These are phyloP conservation scores for Yponomeuta sedellus DNA, from an alignment of 2,888 invertebrate species.

Conservation along the genomic window DNA sequence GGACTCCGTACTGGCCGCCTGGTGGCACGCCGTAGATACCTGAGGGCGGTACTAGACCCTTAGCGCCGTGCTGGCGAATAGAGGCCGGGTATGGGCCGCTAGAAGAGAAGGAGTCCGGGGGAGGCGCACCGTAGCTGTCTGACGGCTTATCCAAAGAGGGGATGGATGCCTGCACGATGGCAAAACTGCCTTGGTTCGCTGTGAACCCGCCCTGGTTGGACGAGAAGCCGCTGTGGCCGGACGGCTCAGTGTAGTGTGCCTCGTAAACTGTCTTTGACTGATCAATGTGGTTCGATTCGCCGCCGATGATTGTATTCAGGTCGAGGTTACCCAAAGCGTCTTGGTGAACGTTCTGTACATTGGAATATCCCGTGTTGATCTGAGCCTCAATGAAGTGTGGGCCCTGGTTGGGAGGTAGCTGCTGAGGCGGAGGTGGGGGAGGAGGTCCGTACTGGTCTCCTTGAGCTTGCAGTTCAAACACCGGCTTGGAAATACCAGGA, in stretches of 20 bases:
- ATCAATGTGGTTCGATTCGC: conserved; percentile 65
- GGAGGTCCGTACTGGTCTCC: conserved; percentile 51
- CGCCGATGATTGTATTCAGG: conserved; percentile 59
- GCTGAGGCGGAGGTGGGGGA: conserved; percentile 32
- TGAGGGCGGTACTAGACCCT: conserved; percentile 77
- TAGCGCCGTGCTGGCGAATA: conserved; percentile 59
- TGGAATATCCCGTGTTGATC: conserved; percentile 57
- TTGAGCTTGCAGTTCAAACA: conserved; percentile 29
- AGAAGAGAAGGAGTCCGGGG: conserved; percentile 58
- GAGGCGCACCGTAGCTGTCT: conserved; percentile 62
- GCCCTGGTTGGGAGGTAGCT: conserved; percentile 33
- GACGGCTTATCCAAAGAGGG: conserved; percentile 30
- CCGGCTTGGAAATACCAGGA: conserved; percentile 77
- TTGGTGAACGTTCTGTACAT: conserved; percentile 62
- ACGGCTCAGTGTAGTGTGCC: conserved; percentile 63
- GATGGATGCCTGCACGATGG: neutral
- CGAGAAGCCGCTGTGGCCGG: neutral
- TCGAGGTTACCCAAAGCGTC: conserved; percentile 63
- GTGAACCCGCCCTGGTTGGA: neutral
- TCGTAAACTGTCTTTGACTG: conserved; percentile 70
- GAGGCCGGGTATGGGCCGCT: conserved; percentile 52
- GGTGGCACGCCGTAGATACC: conserved; percentile 79
- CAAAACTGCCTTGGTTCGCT: neutral
- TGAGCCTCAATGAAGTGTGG: conserved; percentile 44
- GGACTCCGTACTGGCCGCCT: conserved; percentile 66